Base-by-base conservation (phyloP, 2,888 invertebrate genomes). In the Strigamia crassipes region DNA sequence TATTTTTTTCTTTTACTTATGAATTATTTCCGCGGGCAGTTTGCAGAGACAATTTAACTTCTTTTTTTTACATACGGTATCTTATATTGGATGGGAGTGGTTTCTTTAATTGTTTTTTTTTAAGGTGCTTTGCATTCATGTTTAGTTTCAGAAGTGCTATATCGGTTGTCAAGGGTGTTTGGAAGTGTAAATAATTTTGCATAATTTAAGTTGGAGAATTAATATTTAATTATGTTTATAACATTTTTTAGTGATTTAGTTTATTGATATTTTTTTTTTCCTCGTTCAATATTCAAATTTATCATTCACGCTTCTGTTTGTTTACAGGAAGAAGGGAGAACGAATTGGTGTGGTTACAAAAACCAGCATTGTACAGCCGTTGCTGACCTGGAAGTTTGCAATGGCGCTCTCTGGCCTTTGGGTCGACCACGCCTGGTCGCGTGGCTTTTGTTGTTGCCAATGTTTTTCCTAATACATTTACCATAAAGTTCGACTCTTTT, bases 341-440 rank as follows among this genome's bases (percentile, higher is more conserved):
- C 73, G 31, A 73, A 73, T 73, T 73, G 13, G 73, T 73, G 73
- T 73, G 31, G 73, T 23, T 73, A 31, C 73, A 73, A 51, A 51
- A 12, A 73, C 73, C 31, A 73, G 73, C 31, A 27, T 73, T n/a
- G 73, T 73, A 73, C 73, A 73, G n/a, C 73, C 73, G 73, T 73
- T 73, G 73, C 73, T 73, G 73, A 73, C 73, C 73, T 73, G 73
- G 73, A 73, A 73, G 73, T 73, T 66, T 73, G 73, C 73, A 73
- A 73, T 73, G 73, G 73, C 73, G 31, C 23, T 73, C 73, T 73
- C 23, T 73, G 73, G 73, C 73, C 73, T 73, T 31, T 73, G 73
- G 73, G 73, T 73, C 73, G 12, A 73, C 73, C 73, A 73, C 73
- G 73, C 73, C 73, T 73, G 73, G 73, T 73, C 73, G 73, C 73